Percentiles rank a stretch among this genome's conserved stretches.
Evolutionary conservation across 2,113 vertebrate genomes (phyloP).

Genomic region (Oreochromis tanganicae): DNA sequence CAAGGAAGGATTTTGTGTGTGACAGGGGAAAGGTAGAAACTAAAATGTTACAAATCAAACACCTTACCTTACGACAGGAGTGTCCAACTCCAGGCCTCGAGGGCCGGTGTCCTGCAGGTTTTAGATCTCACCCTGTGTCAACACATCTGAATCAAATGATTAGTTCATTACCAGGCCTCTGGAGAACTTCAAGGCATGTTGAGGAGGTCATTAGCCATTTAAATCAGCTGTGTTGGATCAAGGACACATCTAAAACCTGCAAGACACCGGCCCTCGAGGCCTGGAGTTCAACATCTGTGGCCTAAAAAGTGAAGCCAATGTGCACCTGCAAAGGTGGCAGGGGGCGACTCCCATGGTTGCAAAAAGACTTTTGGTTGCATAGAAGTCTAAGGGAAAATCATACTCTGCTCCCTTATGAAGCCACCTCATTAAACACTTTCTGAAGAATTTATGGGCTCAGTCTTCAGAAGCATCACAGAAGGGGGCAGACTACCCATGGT

Average conservation of each 20-base stretch:
- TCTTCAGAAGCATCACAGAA: fast-evolving
- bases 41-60: background rate
- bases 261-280: too few species aligned
- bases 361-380: background rate
- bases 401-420: background rate
- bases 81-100: too few species aligned
- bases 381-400: background rate
- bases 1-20: background rate
- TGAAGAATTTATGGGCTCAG: background rate
- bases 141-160: background rate
- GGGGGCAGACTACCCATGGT: background rate
- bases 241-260: too few species aligned
- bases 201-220: too few species aligned
- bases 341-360: background rate
- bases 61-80: too few species aligned
- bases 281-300: too few species aligned
- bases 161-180: background rate
- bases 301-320: background rate
- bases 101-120: background rate
- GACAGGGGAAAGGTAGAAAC: background rate
- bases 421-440: background rate
- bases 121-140: background rate
- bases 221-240: too few species aligned
- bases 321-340: background rate
- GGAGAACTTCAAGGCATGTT: too few species aligned